These are phyloP conservation scores for Eueides isabella DNA, from an alignment of 1,140 invertebrate genomes.

Conservation along the genomic window DNA sequence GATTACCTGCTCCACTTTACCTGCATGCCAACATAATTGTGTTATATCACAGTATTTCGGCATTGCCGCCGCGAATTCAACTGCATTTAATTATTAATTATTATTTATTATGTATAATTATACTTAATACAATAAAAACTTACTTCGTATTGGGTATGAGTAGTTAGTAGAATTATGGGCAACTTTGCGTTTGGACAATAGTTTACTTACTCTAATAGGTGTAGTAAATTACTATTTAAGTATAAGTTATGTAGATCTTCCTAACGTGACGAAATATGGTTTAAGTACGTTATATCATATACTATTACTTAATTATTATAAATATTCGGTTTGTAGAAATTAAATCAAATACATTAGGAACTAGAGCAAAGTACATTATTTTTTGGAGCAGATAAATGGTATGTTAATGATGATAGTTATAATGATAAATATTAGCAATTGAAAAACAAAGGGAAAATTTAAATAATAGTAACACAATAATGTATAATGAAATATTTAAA, in stretches of 20 bases:
- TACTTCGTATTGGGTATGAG: neutral
- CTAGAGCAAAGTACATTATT: too few relatives aligned
- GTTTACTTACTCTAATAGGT: neutral
- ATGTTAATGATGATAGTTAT: too few relatives aligned
- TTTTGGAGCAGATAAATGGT: too few relatives aligned
- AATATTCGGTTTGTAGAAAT: too few relatives aligned
- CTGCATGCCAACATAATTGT: conserved; percentile 18
- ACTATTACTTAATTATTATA: neutral
- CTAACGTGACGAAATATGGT: neutral
- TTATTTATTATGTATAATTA: conserved; percentile 4
- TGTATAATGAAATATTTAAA: too few relatives aligned
- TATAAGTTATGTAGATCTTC: neutral
- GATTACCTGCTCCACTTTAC: conserved; percentile 27
- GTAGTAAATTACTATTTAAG: neutral
- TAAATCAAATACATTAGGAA: too few relatives aligned
- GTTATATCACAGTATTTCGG: conserved; percentile 30
- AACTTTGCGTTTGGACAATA: neutral
- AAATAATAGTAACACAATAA: too few relatives aligned
- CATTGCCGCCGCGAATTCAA: conserved; percentile 10
- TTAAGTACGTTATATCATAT: neutral
- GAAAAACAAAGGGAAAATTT: too few relatives aligned
- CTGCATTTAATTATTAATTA: conserved; percentile 6
- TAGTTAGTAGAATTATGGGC: neutral
- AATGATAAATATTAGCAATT: too few relatives aligned
- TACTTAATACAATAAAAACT: neutral